phyloP scores from a whole-genome alignment of 2,113 vertebrate genomes.

The Sapajus apella region DNA sequence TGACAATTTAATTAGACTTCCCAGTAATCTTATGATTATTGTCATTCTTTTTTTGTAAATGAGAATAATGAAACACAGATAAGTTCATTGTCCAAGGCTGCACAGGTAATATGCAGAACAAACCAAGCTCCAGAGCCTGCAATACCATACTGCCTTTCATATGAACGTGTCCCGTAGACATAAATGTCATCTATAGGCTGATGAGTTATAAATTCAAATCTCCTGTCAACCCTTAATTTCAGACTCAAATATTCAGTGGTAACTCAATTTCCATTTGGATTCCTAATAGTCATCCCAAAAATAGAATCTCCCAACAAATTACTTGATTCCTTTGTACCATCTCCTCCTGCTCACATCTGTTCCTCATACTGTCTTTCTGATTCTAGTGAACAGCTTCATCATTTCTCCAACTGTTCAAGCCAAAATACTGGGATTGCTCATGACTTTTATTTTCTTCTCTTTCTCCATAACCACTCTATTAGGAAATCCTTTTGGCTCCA shows the following conservation, averaged over 20 bases:
- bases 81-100: not conserved
- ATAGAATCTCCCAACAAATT: not conserved
- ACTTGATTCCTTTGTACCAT: not conserved
- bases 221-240: not conserved
- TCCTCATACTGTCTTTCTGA: not conserved
- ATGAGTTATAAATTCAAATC: slow-evolving; percentile 19
- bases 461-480: not conserved
- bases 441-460: not conserved
- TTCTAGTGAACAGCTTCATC: not conserved
- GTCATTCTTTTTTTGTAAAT: not conserved
- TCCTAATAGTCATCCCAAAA: not conserved
- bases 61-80: not conserved
- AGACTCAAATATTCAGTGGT: not conserved
- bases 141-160: not conserved
- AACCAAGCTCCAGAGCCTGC: not conserved
- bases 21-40: not conserved
- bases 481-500: not conserved
- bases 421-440: not conserved
- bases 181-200: not conserved
- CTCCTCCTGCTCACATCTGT: not conserved
- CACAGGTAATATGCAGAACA: not conserved
- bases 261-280: not conserved
- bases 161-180: not conserved
- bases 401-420: not conserved
- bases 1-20: slow-evolving; percentile 33